These are phyloP conservation scores for Conchocele bisecta DNA, from an alignment of 2,888 invertebrate species.

Conservation along the genomic window DNA sequence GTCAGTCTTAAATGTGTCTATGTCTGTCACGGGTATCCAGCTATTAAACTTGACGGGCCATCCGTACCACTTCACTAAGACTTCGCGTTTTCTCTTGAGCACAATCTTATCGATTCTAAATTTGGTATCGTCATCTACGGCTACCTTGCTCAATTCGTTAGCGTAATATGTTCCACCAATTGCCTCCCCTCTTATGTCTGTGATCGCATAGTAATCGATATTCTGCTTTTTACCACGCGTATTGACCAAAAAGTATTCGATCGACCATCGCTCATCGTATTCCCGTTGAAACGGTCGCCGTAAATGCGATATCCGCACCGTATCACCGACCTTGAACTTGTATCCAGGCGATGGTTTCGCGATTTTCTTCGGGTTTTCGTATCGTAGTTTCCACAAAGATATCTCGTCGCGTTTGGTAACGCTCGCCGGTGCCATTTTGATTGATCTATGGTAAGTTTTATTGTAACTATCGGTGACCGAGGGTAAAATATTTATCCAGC, in stretches of 20 bases:
- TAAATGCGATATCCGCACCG: conserved; percentile 27
- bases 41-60: conserved; percentile 10
- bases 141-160: conserved; percentile 19
- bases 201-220: conserved; percentile 13
- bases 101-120: conserved; percentile 34
- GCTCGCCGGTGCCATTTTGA: conserved; percentile 16
- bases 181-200: conserved; percentile 9
- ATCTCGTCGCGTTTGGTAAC: conserved; percentile 4
- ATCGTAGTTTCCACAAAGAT: conserved; percentile 18
- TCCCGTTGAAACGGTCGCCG: conserved; percentile 18
- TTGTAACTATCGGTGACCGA: conserved; percentile 22
- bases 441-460: conserved; percentile 23
- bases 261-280: too few species aligned
- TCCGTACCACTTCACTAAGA: conserved; percentile 23
- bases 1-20: conserved; percentile 10
- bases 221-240: conserved; percentile 7
- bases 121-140: not conserved
- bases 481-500: conserved; percentile 20
- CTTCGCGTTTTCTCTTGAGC: not conserved
- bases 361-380: conserved; percentile 7
- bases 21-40: not conserved
- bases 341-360: not conserved
- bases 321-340: conserved; percentile 30
- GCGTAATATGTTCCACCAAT: conserved; percentile 28
- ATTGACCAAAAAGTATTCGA: conserved; percentile 20